Evolutionary conservation across 2,888 invertebrate species (phyloP).

Genomic region (Cephonodes hylas): DNA sequence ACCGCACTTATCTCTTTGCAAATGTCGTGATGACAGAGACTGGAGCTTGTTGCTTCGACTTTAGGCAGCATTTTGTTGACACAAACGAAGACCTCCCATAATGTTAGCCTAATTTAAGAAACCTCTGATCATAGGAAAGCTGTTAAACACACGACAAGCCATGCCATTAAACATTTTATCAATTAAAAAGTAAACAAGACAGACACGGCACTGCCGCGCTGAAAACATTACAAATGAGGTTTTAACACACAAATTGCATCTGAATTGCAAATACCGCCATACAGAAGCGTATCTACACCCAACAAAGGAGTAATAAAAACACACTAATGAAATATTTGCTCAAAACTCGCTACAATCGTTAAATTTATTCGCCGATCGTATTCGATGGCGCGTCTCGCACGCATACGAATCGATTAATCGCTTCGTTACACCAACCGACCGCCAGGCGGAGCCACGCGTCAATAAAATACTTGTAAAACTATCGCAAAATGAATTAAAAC

Average conservation of each 20-base stretch:
- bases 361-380: conserved; percentile 52
- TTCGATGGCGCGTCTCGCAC: conserved; percentile 65
- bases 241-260: neutral
- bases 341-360: conserved; percentile 55
- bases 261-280: neutral
- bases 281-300: neutral
- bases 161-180: too few species aligned
- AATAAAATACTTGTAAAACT: conserved; percentile 81
- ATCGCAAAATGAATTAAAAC: conserved; percentile 81
- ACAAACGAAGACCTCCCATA: conserved; percentile 49
- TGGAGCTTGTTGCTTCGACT: conserved; percentile 36
- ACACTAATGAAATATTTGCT: conserved; percentile 50
- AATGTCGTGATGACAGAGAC: conserved; percentile 23
- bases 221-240: neutral
- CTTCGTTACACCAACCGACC: conserved; percentile 64
- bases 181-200: too few species aligned
- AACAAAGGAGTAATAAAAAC: conserved; percentile 42
- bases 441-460: conserved; percentile 78
- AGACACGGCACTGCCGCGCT: neutral
- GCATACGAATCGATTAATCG: conserved; percentile 79
- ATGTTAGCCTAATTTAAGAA: conserved; percentile 20
- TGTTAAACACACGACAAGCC: too few species aligned
- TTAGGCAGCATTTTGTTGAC: conserved; percentile 30
- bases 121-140: neutral
- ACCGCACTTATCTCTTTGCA: conserved; percentile 57